Percentiles rank a stretch among this genome's conserved stretches.
Conservation (phyloP, 2,888 invertebrate species). For the Steromphala cineraria region DNA sequence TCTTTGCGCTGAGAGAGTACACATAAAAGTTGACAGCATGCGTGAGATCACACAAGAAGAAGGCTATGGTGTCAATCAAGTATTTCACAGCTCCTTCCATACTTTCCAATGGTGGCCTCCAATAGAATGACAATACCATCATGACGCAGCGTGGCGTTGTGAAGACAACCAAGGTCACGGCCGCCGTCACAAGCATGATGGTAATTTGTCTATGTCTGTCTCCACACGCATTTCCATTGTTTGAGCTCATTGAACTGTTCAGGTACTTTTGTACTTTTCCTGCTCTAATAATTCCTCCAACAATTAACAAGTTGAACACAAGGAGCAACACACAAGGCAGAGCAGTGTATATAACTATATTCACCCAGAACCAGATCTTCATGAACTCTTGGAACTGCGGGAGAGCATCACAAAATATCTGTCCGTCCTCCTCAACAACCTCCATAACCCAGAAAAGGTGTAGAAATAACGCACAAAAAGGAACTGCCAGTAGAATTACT, state of each 20-base stretch:
- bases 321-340: slow-evolving; percentile 32
- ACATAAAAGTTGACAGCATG: slow-evolving; percentile 64
- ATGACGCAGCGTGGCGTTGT: slow-evolving; percentile 25
- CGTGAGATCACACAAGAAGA: slow-evolving; percentile 52
- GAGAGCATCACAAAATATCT: neutral
- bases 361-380: slow-evolving; percentile 38
- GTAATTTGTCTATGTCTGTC: slow-evolving; percentile 26
- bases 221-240: neutral
- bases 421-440: neutral
- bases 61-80: slow-evolving; percentile 33
- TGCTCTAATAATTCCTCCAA: slow-evolving; percentile 32
- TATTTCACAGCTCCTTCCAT: slow-evolving; percentile 21
- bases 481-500: neutral
- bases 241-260: neutral
- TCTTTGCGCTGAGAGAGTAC: slow-evolving; percentile 56
- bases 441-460: slow-evolving; percentile 22
- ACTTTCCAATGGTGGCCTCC: neutral
- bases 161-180: neutral
- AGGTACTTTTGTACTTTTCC: neutral
- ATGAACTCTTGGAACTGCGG: neutral
- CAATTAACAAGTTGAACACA: slow-evolving; percentile 33
- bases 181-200: slow-evolving; percentile 38
- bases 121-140: slow-evolving; percentile 27
- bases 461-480: neutral
- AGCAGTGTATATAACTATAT: slow-evolving; percentile 32